Conservation (phyloP, 2,113 vertebrate genomes). For the Calidris pugnax region DNA sequence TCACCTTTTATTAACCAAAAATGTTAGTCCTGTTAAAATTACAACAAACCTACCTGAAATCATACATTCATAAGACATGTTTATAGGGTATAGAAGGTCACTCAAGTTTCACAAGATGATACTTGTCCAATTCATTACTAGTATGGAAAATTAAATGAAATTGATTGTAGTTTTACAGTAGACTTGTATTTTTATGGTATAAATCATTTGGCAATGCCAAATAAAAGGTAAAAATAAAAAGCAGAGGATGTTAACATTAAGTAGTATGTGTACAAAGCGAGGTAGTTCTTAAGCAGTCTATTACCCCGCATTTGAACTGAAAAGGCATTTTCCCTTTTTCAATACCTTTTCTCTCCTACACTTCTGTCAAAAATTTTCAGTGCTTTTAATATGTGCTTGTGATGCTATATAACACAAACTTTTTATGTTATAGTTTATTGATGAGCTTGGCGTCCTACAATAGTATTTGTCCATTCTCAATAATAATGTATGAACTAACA, state of each 20-base stretch:
- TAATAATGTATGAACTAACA: not conserved
- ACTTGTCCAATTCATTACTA: not conserved
- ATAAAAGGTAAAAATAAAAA: not conserved
- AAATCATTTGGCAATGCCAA: not conserved
- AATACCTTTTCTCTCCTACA: not conserved
- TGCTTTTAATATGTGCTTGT: not conserved
- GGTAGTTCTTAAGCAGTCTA: not conserved
- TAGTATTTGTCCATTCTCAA: not conserved
- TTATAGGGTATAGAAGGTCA: not conserved
- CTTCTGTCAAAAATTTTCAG: not conserved
- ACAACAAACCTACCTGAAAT: not conserved
- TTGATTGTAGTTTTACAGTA: not conserved
- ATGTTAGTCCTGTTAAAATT: not conserved
- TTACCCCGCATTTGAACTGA: not conserved
- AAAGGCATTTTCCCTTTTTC: not conserved
- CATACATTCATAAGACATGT: not conserved
- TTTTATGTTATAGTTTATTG: not conserved
- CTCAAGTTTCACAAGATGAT: not conserved
- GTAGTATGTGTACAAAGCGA: accelerated
- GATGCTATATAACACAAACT: not conserved
- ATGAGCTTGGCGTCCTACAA: not conserved
- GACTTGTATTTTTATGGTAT: not conserved
- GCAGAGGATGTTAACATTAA: not conserved
- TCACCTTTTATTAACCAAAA: not conserved
- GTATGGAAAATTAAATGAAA: not conserved